Evolutionary conservation across 2,888 invertebrate genomes (phyloP), one percentile per base, ranked within the genome.

Genomic region (Alloscopus bannaensis): DNA sequence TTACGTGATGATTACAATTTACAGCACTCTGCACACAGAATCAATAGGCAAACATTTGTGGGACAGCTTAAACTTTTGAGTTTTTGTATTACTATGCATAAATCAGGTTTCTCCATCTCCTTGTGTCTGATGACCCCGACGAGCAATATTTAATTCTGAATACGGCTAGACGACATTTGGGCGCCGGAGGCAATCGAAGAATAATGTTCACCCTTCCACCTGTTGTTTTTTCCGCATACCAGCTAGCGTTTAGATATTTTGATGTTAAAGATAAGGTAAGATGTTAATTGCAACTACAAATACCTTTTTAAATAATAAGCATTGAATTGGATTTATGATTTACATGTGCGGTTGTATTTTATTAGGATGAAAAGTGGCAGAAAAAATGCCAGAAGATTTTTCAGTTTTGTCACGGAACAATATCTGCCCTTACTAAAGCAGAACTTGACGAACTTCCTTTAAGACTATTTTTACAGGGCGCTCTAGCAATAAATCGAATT

Each of bases 311-410:
- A 22, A 36, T 29, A 2, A 59, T 36, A 16, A 6, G 4, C 64
- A 64, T 26, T 42, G 31, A 20, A 22, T 20, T n/a, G 47, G 28
- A 26, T 28, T 52, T 52, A 40, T 16, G 2, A 26, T 26, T 55
- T 24, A 26, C 55, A 31, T 36, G 16, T 45, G 24, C 29, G 62
- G 45, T 40, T 28, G 45, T 70, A 81, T 59, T 72, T 64, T 50
- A 2, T n/a, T 69, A 94, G 93, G 98, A 99, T 88, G 95, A 95
- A 70, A 95, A 97, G 90, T 99, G 99, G 98, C 96, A 98, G 88
- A 98, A 97, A 89, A 99, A 99, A 88, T 97, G 98, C 87, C 95
- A 95, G 88, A 99, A 98, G 89, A 97, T 99, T 84, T 96, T 99
- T 90, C 96, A 98, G 89, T 99, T 98, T 88, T 98, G 97, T 87